Conservation (phyloP, 2,888 invertebrate genomes). For the Dasysyrphus tricinctus region DNA sequence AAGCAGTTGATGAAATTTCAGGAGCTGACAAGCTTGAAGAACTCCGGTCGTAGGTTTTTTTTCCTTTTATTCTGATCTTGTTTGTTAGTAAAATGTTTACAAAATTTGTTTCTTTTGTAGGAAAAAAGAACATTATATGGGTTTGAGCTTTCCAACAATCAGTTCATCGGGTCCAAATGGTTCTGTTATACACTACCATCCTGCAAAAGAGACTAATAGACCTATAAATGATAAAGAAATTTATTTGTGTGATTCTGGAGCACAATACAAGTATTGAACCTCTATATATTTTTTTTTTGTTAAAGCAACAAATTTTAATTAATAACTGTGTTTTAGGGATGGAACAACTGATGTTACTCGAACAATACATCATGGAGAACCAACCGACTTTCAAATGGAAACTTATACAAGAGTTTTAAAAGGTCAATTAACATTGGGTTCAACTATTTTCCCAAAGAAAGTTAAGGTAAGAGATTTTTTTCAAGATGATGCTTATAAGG, state of each 20-base stretch:
- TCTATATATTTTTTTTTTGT: too few species aligned
- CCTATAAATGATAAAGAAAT: constrained; percentile 89
- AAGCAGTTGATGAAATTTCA: constrained; percentile 90
- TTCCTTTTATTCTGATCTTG: not conserved
- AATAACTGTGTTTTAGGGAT: constrained; percentile 84
- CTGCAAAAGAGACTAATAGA: constrained; percentile 86
- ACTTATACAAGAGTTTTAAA: constrained; percentile 94
- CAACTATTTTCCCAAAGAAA: constrained; percentile 89
- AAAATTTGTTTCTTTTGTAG: constrained; percentile 81
- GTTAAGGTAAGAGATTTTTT: constrained; percentile 83
- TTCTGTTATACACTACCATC: constrained; percentile 96
- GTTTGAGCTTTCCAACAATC: constrained; percentile 95
- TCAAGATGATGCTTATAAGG: too few species aligned
- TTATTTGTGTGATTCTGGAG: constrained; percentile 96
- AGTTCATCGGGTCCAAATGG: constrained; percentile 96
- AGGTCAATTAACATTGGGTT: constrained; percentile 90
- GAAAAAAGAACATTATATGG: constrained; percentile 89
- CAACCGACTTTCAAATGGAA: constrained; percentile 88
- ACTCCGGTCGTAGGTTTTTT: constrained; percentile 86
- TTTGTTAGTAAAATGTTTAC: not conserved
- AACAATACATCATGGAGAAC: constrained; percentile 91
- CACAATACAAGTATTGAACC: constrained; percentile 87
- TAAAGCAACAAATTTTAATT: not conserved
- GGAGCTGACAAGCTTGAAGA: constrained; percentile 89
- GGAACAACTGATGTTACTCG: constrained; percentile 97